A percentile compares a stretch with the other conserved stretches of the same genome.
Evolutionary conservation across 2,888 invertebrate species (phyloP).

Genomic region (Megastigmus dorsalis): DNA sequence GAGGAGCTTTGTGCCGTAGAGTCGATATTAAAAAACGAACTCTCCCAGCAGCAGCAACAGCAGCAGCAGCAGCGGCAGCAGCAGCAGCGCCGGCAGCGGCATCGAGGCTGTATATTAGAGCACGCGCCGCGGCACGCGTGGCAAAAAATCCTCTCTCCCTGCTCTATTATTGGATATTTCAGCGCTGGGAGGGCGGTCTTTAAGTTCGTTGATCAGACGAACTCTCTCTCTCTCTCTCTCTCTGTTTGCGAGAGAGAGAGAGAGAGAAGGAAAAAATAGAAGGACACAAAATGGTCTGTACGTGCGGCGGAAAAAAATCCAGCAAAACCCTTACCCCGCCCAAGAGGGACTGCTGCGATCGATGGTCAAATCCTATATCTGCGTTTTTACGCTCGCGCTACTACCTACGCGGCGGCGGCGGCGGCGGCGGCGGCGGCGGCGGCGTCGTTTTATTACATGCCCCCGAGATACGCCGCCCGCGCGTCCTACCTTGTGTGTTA

Average conservation of each 20-base stretch:
- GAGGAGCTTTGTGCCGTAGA: background rate
- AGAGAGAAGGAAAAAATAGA: background rate
- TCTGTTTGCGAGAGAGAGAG: background rate
- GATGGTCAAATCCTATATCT: background rate
- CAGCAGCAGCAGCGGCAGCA: too few relatives aligned
- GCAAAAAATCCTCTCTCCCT: conserved; percentile 11
- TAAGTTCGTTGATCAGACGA: conserved; percentile 5
- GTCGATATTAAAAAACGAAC: conserved; percentile 35
- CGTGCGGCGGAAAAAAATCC: too few relatives aligned
- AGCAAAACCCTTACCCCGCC: too few relatives aligned
- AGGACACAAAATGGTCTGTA: too few relatives aligned
- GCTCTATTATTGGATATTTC: conserved; percentile 32
- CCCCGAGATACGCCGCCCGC: too few relatives aligned
- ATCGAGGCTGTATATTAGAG: background rate
- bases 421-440: too few relatives aligned
- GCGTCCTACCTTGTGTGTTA: too few relatives aligned
- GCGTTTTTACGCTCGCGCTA: conserved; percentile 3
- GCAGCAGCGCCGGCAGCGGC: too few relatives aligned
- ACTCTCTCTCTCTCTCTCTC: too few relatives aligned
- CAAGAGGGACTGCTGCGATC: too few relatives aligned
- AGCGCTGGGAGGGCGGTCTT: background rate
- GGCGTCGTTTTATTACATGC: too few relatives aligned
- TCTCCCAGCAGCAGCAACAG: background rate
- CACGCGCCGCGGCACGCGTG: background rate
- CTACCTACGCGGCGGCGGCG: too few relatives aligned